These are phyloP conservation scores for Nephotettix cincticeps DNA, from an alignment of 1,140 invertebrate species.

Conservation along the genomic window DNA sequence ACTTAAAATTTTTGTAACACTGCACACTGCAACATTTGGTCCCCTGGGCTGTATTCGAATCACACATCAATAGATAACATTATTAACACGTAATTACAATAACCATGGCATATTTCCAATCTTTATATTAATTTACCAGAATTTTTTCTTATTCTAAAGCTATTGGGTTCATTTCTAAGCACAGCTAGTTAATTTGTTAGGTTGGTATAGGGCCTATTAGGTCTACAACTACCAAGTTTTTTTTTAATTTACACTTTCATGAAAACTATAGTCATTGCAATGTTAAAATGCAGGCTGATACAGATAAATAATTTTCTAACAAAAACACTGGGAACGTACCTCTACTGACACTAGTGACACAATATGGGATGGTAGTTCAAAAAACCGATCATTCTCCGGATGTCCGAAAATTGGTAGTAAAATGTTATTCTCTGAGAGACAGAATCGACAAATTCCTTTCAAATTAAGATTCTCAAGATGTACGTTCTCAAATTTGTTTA, in stretches of 20 bases:
- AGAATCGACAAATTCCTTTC: slow-evolving; percentile 36
- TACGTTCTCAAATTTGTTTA: background rate
- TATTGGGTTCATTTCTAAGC: too few relatives aligned
- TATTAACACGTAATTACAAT: too few relatives aligned
- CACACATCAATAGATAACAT: too few relatives aligned
- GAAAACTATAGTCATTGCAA: background rate
- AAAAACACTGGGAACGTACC: background rate
- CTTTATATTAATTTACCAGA: too few relatives aligned
- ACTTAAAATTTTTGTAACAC: too few relatives aligned
- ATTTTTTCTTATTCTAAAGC: too few relatives aligned
- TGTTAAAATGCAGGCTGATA: background rate
- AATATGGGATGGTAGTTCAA: background rate
- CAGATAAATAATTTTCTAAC: background rate
- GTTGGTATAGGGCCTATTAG: background rate
- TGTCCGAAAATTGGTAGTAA: slow-evolving; percentile 37
- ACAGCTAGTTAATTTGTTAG: background rate
- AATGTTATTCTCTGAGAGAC: slow-evolving; percentile 30
- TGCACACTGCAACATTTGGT: too few relatives aligned
- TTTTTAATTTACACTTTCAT: background rate
- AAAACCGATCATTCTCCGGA: background rate
- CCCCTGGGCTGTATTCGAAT: too few relatives aligned
- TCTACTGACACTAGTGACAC: background rate
- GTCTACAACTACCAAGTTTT: background rate
- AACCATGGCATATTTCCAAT: too few relatives aligned
- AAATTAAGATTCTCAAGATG: slow-evolving; percentile 24